Evolutionary conservation across 2,113 vertebrate genomes (phyloP).

Genomic region (Oncorhynchus nerka): DNA sequence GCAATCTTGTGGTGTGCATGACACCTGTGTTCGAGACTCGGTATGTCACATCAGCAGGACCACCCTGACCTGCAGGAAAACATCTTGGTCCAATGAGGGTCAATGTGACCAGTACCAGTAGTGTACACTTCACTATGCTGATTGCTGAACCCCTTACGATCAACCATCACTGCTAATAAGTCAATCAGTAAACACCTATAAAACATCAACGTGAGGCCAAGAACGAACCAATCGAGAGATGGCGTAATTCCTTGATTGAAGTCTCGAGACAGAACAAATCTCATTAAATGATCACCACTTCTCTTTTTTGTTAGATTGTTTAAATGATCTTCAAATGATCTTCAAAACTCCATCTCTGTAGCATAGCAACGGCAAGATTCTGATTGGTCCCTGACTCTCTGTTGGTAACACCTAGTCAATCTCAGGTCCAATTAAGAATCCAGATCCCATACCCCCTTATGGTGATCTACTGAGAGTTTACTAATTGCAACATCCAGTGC

Average conservation of each 20-base stretch:
- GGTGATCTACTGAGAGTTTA: not conserved
- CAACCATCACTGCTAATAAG: not conserved
- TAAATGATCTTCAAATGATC: not conserved
- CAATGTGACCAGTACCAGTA: not conserved
- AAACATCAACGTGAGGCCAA: not conserved
- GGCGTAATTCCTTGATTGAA: not conserved
- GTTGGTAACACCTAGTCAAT: not conserved
- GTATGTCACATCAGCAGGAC: too few relatives aligned
- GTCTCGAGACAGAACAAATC: not conserved
- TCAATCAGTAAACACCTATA: not conserved
- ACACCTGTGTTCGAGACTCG: too few relatives aligned
- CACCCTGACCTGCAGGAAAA: too few relatives aligned
- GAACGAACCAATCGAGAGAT: not conserved
- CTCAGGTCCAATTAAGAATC: not conserved
- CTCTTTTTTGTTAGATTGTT: not conserved
- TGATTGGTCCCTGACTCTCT: not conserved
- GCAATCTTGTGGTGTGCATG: too few relatives aligned
- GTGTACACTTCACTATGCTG: too few relatives aligned
- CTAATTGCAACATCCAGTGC: not conserved
- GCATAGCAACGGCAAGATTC: not conserved
- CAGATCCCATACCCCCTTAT: not conserved
- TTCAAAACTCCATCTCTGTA: not conserved
- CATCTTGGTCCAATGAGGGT: too few relatives aligned
- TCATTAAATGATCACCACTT: slow-evolving; percentile 8
- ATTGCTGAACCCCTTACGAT: not conserved